Evolutionary conservation across 2,113 vertebrate genomes (phyloP).

Genomic region (Capreolus pygargus): DNA sequence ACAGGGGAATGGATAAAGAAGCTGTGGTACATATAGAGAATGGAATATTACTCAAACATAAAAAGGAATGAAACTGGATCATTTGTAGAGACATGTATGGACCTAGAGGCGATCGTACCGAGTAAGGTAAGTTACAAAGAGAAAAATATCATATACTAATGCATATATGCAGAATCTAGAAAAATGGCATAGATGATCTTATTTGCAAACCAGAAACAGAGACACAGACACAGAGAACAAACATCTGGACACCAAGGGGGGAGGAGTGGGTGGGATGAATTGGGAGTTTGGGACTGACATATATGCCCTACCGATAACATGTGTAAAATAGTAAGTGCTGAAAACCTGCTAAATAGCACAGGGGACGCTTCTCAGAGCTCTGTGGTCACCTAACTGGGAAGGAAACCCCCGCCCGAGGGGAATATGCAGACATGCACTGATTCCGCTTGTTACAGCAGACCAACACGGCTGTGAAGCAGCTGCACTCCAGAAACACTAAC

Average conservation of each 20-base stretch:
- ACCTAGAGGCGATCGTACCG: neutral
- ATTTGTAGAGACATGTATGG: neutral
- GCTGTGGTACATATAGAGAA: no score
- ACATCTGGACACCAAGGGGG: neutral
- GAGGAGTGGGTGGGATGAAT: neutral
- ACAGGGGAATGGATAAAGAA: neutral
- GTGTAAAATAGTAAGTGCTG: neutral
- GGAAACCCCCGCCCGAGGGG: neutral
- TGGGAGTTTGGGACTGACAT: neutral
- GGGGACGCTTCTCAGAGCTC: neutral
- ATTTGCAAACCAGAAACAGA: neutral
- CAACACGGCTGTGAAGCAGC: neutral
- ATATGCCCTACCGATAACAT: neutral
- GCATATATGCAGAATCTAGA: neutral
- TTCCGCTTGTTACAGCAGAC: neutral
- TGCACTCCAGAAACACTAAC: neutral
- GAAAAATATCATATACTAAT: neutral
- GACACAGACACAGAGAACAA: neutral
- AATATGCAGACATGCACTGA: accelerated
- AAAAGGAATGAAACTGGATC: neutral
- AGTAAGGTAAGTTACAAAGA: neutral
- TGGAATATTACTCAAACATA: neutral
- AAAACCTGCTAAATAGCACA: neutral
- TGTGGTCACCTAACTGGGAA: no score
- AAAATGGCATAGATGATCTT: neutral